Conservation (phyloP, 2,888 invertebrate species). For the Gibbula magus region DNA sequence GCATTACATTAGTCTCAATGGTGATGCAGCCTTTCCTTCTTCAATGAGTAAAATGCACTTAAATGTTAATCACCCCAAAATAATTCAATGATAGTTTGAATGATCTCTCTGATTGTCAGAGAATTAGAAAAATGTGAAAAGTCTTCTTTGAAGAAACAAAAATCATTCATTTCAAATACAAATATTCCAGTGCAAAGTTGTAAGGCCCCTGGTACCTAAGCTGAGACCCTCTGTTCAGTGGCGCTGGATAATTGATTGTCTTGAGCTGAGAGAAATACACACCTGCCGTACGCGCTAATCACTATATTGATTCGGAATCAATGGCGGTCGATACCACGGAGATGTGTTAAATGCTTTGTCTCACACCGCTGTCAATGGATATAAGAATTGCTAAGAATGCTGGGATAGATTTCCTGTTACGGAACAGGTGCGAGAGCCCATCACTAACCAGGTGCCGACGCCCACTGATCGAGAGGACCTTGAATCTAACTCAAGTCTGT, state of each 20-base stretch:
- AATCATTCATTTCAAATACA: no score
- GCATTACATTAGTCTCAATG: no score
- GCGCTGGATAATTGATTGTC: not conserved
- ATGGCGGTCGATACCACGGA: not conserved
- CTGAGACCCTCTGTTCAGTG: no score
- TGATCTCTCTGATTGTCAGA: no score
- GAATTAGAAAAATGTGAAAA: no score
- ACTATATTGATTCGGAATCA: slow-evolving; percentile 13
- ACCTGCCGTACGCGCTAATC: not conserved
- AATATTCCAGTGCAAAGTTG: no score
- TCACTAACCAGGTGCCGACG: not conserved
- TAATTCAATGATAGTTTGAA: no score
- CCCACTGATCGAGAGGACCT: not conserved
- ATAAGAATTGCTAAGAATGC: not conserved
- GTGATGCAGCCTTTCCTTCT: no score
- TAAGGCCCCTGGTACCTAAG: no score
- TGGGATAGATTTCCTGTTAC: not conserved
- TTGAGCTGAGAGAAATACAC: not conserved
- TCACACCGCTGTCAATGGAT: not conserved
- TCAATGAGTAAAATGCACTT: no score
- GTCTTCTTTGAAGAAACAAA: no score
- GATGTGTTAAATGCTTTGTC: slow-evolving; percentile 4
- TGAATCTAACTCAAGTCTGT: not conserved
- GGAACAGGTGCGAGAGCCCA: not conserved
- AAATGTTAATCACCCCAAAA: no score